Evolutionary conservation across 2,113 vertebrate species (phyloP).

Genomic region (Anguilla japonica): DNA sequence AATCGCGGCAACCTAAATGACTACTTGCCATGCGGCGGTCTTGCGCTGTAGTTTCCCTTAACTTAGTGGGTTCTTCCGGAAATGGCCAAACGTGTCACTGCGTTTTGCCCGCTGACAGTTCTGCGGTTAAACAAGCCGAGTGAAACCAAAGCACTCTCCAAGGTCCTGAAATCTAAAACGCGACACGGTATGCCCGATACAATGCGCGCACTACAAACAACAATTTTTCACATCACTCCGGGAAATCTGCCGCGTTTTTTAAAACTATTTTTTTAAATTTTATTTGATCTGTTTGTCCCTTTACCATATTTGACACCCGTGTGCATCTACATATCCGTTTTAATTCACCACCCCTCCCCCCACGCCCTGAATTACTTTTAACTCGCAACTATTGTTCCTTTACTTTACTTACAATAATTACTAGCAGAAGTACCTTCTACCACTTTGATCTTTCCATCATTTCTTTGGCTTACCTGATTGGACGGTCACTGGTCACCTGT

Average conservation of each 20-base stretch:
- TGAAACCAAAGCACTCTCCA: conserved; percentile 26
- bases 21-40: background rate
- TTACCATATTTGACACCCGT: too few species aligned
- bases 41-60: background rate
- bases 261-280: too few species aligned
- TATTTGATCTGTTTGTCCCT: too few species aligned
- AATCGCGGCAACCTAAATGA: background rate
- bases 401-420: background rate
- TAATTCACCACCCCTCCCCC: background rate
- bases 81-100: conserved; percentile 1
- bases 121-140: background rate
- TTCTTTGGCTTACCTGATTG: background rate
- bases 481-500: background rate
- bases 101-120: too few species aligned
- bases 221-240: background rate
- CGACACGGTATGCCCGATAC: background rate
- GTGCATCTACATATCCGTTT: too few species aligned
- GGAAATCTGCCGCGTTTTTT: too few species aligned
- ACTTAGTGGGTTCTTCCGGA: background rate
- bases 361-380: background rate
- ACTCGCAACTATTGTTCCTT: background rate
- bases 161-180: conserved; percentile 32
- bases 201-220: background rate
- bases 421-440: background rate
- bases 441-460: background rate